Evolutionary conservation across 2,888 invertebrate genomes (phyloP).

Genomic region (Cosmia pyralina): DNA sequence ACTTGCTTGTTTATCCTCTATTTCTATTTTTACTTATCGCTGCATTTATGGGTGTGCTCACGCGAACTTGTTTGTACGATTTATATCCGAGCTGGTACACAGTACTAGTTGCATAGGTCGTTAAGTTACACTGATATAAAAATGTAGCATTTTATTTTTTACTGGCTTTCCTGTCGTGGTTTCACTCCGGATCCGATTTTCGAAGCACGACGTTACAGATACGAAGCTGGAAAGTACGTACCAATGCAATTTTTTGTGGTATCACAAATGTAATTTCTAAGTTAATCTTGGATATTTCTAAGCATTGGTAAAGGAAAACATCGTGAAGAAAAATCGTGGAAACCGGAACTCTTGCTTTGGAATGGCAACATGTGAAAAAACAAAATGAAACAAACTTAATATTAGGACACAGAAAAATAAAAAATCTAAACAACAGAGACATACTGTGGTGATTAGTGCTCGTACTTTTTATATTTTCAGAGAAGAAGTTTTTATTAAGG

Average conservation of each 20-base stretch:
- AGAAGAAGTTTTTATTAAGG: background rate
- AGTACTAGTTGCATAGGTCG: conserved; percentile 14
- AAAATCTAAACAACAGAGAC: background rate
- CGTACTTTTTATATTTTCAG: background rate
- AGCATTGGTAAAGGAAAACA: background rate
- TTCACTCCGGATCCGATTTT: background rate
- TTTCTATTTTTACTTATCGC: conserved; percentile 41
- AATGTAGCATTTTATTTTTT: conserved; percentile 18
- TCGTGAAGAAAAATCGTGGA: too few species aligned
- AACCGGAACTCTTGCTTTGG: background rate
- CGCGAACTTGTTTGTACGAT: conserved; percentile 49
- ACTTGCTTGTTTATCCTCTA: conserved; percentile 5
- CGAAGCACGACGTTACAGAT: too few species aligned
- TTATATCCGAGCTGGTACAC: conserved; percentile 23
- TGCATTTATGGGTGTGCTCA: conserved; percentile 39
- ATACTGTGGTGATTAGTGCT: background rate
- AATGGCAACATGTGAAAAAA: background rate
- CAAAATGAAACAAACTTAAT: background rate
- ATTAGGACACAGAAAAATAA: background rate
- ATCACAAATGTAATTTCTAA: background rate
- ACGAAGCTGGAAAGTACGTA: background rate
- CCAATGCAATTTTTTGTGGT: background rate
- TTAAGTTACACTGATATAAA: conserved; percentile 18
- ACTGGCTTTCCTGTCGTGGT: background rate
- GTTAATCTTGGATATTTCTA: background rate